Evolutionary conservation across 2,113 vertebrate genomes (phyloP).

Genomic region (Thunnus maccoyii): DNA sequence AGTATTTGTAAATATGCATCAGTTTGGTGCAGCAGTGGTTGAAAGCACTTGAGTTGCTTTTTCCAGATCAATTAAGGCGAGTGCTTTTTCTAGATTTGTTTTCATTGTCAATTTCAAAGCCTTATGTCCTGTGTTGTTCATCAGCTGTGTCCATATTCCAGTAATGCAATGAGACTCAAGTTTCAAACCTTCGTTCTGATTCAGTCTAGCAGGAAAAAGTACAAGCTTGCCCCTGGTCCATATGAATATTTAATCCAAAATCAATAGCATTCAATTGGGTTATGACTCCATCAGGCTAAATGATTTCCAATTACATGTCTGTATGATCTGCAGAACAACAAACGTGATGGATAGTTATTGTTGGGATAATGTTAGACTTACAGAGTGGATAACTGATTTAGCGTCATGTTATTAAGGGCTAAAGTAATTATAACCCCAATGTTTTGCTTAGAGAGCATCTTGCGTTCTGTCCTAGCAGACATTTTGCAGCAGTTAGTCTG

Average conservation of each 20-base stretch:
- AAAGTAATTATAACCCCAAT: slow-evolving; percentile 70
- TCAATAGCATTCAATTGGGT: slow-evolving; percentile 76
- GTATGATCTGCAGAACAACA: slow-evolving; percentile 50
- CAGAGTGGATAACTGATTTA: slow-evolving; percentile 72
- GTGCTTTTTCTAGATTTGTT: slow-evolving; percentile 2
- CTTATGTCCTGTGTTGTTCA: neutral
- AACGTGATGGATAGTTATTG: slow-evolving; percentile 73
- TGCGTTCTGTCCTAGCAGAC: neutral
- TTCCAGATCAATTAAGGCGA: neutral
- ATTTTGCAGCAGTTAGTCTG: slow-evolving; percentile 19
- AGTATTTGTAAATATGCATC: slow-evolving; percentile 43
- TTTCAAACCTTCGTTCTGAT: slow-evolving; percentile 59
- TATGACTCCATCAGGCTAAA: slow-evolving; percentile 70
- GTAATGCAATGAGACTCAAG: slow-evolving; percentile 32
- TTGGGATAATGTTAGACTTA: slow-evolving; percentile 60
- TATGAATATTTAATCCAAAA: slow-evolving; percentile 76
- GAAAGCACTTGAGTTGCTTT: slow-evolving; percentile 4
- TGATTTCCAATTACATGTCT: slow-evolving; percentile 69
- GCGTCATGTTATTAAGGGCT: slow-evolving; percentile 65
- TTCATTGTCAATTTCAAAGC: neutral
- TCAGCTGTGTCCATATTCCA: slow-evolving; percentile 18
- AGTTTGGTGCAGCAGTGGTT: neutral
- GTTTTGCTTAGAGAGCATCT: slow-evolving; percentile 50
- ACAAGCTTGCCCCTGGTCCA: slow-evolving; percentile 1
- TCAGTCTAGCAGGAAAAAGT: slow-evolving; percentile 26